Base-by-base conservation (phyloP, 2,888 invertebrate species). In the Drosophila buzzatii region DNA sequence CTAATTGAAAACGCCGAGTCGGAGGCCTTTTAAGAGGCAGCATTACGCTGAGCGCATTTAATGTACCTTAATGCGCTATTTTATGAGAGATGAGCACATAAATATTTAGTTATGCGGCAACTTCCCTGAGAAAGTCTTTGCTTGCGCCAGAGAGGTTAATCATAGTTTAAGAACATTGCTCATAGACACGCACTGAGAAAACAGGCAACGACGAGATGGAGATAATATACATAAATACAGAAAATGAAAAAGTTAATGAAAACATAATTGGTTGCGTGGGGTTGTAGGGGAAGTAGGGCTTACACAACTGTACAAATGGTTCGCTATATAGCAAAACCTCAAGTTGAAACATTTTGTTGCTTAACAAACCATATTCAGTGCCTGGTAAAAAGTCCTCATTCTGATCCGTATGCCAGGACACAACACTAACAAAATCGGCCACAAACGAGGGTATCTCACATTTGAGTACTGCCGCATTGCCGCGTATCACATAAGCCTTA, bases 361-460 rank as follows among this genome's bases (percentile, higher is more conserved):
- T 64, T 33, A 66, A 92, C 93, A 90, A 93, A 93, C 93, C 93
- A 77, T 93, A 92, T 93, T 93, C 92, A 70, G 86, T 89, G 90
- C 91, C 93, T 39, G 92, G 91, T 79, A 92, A 84, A 81, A 92
- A 93, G 85, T 92, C 91, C 77, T 93, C 93, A 73, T 91, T 91
- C 81, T 91, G 90, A 93, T 97, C 96, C 79, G 97, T 97, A 88
- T 96, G 96, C 97, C 97, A 97, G 39, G 97, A 96, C 51, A 96
- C 95, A 83, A 98, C 97, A 89, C 94, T 95, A 78, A 98, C 97
- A 93, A 98, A 98, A 94, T 98, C 98, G 76, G 97, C 97, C 71
- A 98, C 98, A 94, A 98, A 98, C 63, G 97, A 97, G 44, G 98
- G 98, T 86, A 97, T 96, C 89, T 97, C 97, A 94, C 97, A 98